Evolutionary conservation across 2,113 vertebrate genomes (phyloP).

Genomic region (Periophthalmodon schlosseri): DNA sequence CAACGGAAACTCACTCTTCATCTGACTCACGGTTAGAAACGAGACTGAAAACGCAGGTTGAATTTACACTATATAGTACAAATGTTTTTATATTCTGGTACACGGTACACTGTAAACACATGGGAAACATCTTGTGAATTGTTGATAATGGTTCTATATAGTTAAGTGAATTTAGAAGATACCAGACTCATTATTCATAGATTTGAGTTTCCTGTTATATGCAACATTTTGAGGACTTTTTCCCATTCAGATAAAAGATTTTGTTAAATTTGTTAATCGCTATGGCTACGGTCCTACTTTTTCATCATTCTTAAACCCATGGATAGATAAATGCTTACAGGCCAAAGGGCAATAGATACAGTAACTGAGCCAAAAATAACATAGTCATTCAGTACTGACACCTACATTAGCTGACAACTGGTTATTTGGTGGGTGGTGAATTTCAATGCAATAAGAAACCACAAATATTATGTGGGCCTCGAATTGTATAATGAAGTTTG

Average conservation of each 20-base stretch:
- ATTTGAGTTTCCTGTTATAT: too few species aligned
- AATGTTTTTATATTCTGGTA: not conserved
- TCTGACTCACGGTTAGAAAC: constrained; percentile 66
- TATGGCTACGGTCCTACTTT: too few species aligned
- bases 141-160: too few species aligned
- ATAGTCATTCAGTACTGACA: constrained; percentile 15
- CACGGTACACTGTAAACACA: too few species aligned
- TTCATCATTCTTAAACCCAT: too few species aligned
- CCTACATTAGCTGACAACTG: constrained; percentile 39
- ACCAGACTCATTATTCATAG: too few species aligned
- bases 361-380: not conserved
- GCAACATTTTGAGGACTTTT: too few species aligned
- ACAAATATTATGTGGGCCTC: constrained; percentile 30
- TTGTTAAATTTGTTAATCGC: too few species aligned
- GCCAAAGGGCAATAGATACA: not conserved
- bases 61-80: not conserved
- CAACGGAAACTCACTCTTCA: constrained; percentile 44
- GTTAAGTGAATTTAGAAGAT: too few species aligned
- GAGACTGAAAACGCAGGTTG: constrained; percentile 18
- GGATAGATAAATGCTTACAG: too few species aligned
- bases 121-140: not conserved
- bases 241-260: too few species aligned
- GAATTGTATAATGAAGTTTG: not conserved
- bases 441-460: constrained; percentile 54
- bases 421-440: constrained; percentile 50